These are phyloP conservation scores for Anolis carolinensis DNA, from an alignment of 2,113 vertebrate species.

Conservation along the genomic window DNA sequence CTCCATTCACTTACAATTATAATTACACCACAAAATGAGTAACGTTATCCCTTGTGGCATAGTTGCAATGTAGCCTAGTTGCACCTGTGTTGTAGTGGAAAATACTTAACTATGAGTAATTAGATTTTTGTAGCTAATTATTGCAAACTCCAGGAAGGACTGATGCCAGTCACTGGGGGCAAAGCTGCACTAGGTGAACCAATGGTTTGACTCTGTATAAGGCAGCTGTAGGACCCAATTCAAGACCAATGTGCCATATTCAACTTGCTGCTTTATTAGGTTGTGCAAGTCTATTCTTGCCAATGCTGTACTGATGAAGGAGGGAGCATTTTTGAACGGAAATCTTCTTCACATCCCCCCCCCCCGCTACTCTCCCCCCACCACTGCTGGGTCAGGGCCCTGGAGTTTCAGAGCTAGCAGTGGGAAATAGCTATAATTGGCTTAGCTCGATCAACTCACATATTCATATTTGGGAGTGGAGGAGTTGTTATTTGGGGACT, in stretches of 20 bases:
- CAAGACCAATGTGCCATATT: neutral
- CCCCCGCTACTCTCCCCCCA: neutral
- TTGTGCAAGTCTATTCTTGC: neutral
- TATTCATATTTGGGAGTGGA: constrained; percentile 55
- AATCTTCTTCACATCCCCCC: constrained; percentile 12
- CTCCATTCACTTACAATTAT: no score
- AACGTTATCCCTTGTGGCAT: no score
- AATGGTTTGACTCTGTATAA: no score
- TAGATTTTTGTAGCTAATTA: no score
- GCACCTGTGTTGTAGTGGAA: no score
- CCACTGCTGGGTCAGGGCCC: neutral
- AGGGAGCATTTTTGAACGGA: neutral
- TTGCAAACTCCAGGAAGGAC: no score
- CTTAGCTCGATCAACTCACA: constrained; percentile 22
- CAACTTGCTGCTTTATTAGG: neutral
- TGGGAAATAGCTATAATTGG: constrained; percentile 17
- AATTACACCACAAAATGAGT: no score
- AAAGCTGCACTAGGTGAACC: no score
- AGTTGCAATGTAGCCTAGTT: no score
- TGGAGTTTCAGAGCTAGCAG: constrained; percentile 50
- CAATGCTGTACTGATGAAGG: neutral
- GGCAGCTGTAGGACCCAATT: neutral
- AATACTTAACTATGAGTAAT: no score
- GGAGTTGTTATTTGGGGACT: constrained; percentile 59
- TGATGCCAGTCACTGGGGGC: no score